Percentiles rank a stretch among this genome's conserved stretches.
These are phyloP conservation scores for Notospermus geniculatus DNA, from an alignment of 1,140 invertebrate species.

Conservation along the genomic window DNA sequence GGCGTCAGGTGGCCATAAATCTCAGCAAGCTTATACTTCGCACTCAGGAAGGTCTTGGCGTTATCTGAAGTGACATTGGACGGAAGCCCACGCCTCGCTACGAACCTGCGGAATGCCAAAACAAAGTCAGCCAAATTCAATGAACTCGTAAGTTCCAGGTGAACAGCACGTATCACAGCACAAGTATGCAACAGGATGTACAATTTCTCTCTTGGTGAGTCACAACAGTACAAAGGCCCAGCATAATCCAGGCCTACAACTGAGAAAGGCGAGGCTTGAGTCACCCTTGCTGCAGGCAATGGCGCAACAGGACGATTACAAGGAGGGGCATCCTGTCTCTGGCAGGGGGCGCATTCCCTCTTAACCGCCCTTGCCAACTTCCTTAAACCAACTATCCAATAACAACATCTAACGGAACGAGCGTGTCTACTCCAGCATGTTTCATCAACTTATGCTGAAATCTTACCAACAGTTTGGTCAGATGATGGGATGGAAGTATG, in stretches of 20 bases:
- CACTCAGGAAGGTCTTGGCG: neutral
- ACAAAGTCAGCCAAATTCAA: neutral
- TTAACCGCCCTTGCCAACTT: no score
- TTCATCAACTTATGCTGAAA: no score
- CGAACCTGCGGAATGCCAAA: neutral
- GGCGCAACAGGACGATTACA: neutral
- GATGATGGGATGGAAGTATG: no score
- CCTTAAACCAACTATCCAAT: no score
- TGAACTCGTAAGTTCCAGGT: neutral
- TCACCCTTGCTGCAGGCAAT: neutral
- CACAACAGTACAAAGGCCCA: neutral
- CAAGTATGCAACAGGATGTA: constrained; percentile 1
- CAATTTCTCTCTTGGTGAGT: neutral
- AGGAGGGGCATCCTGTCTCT: no score
- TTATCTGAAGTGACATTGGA: neutral
- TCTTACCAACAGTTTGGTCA: no score
- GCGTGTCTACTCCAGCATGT: no score
- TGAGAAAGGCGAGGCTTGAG: neutral
- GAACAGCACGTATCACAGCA: neutral
- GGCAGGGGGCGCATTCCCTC: no score
- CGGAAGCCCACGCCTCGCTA: neutral
- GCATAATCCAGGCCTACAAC: neutral
- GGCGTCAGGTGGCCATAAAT: neutral
- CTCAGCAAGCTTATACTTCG: neutral
- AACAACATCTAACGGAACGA: no score